Base-by-base conservation (phyloP, 2,888 invertebrate genomes). In the Drosophila mulleri region DNA sequence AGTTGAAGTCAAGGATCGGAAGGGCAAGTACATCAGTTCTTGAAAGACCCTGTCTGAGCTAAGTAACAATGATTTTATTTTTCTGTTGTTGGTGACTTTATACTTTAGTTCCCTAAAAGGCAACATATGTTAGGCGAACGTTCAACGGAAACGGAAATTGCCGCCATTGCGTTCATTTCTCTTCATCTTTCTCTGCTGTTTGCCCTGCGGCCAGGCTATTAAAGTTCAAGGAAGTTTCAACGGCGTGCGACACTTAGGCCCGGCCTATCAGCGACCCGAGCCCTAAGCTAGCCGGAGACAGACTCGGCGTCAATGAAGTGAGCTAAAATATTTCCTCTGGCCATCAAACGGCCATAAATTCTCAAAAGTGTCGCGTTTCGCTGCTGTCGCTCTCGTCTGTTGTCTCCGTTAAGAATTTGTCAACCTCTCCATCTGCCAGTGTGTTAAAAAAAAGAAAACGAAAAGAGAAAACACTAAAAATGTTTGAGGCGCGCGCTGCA, bases 341-440 rank as follows among this genome's bases (percentile, higher is more conserved):
- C 83, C 73, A 82, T 87, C 87, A 82, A 88, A 82, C 75, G 70
- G 77, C 86, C 75, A 83, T 85, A 86, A 80, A 85, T 86, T 83
- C 76, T 79, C 62, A 75, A 85, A 80, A 29, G 29, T 75, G 72
- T 75, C 72, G 67, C 68, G 44, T 60, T 63, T 56, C 48, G 48
- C 56, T 44, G 37, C 37, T 39, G 39, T n/a, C n/a, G 37, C 42
- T 54, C 39, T 54, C 39, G 47, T 37, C 39, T 20, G 59, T 59
- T 53, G 52, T 41, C 41, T 54, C 41, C 41, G 26, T 11, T 41
- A 41, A 41, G 41, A 54, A 54, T 41, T 41, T 54, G 41, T 54
- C 54, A 54, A 41, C 26, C n/a, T 54, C 53, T 53, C 23, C 39
- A 12, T 12, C 54, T 37, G 7, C 37, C 23, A 16, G 37, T 23